Percentiles rank a stretch among this genome's conserved stretches.
Conservation (phyloP, 1,140 invertebrate species). For the Drosophila lacertosa region DNA sequence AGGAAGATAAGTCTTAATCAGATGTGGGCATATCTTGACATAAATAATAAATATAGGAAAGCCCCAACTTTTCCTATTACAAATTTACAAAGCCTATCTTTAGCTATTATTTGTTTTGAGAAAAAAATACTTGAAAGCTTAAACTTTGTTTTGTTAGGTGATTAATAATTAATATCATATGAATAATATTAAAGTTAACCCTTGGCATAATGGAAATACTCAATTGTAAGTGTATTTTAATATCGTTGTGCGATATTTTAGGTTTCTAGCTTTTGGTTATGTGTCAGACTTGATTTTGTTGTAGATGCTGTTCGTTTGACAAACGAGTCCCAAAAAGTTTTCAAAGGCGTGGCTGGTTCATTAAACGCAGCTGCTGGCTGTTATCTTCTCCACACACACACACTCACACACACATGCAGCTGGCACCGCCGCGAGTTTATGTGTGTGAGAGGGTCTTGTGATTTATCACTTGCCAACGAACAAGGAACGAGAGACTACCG, state of each 20-base stretch:
- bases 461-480: slow-evolving; percentile 69
- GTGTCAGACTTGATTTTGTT: slow-evolving; percentile 8
- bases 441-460: slow-evolving; percentile 30
- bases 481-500: slow-evolving; percentile 23
- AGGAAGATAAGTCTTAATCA: too few species aligned
- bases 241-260: neutral
- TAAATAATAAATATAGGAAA: too few species aligned
- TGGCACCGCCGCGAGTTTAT: slow-evolving; percentile 4
- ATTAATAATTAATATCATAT: too few species aligned
- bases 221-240: slow-evolving; percentile 3
- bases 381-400: slow-evolving; percentile 54
- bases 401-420: slow-evolving; percentile 26
- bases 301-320: slow-evolving; percentile 39
- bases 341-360: slow-evolving; percentile 71
- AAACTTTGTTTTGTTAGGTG: too few species aligned
- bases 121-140: too few species aligned
- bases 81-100: too few species aligned
- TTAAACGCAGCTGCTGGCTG: slow-evolving; percentile 75
- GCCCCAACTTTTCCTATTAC: too few species aligned
- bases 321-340: slow-evolving; percentile 62
- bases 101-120: too few species aligned
- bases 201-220: neutral
- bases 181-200: too few species aligned
- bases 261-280: slow-evolving; percentile 24
- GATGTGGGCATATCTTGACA: too few species aligned